These are phyloP conservation scores for Nomada goodeniana DNA, from an alignment of 2,888 invertebrate genomes.

Conservation along the genomic window DNA sequence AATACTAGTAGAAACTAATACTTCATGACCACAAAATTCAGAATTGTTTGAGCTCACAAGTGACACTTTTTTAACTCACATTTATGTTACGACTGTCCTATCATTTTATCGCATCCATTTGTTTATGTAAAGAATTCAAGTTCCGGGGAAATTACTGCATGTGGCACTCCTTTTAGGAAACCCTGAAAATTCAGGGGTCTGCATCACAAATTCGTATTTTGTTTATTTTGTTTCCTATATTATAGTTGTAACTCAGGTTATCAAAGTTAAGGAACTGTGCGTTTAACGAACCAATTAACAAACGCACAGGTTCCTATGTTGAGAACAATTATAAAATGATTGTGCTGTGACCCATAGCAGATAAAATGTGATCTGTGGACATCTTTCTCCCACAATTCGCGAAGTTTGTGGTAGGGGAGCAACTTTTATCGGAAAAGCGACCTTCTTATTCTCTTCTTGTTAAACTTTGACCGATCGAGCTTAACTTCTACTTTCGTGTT, in stretches of 20 bases:
- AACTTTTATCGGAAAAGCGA: slow-evolving; percentile 50
- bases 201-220: too few species aligned
- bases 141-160: too few species aligned
- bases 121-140: too few species aligned
- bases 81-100: too few species aligned
- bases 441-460: slow-evolving; percentile 47
- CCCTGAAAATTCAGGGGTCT: too few species aligned
- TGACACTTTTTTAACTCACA: too few species aligned
- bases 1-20: too few species aligned
- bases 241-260: neutral
- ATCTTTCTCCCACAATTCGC: slow-evolving; percentile 43
- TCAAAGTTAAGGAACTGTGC: neutral
- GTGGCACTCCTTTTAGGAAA: too few species aligned
- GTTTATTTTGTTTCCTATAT: too few species aligned
- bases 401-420: slow-evolving; percentile 17
- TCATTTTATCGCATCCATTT: too few species aligned
- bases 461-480: slow-evolving; percentile 61
- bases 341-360: slow-evolving; percentile 51
- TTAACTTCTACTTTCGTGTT: slow-evolving; percentile 44
- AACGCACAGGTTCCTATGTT: slow-evolving; percentile 29
- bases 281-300: neutral
- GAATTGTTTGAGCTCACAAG: too few species aligned
- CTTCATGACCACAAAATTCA: too few species aligned
- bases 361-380: slow-evolving; percentile 61
- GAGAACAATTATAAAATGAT: slow-evolving; percentile 36